Evolutionary conservation across 2,888 invertebrate species (phyloP), one percentile per base, ranked within the genome.

Genomic region (Drosophila fulvimacula): DNA sequence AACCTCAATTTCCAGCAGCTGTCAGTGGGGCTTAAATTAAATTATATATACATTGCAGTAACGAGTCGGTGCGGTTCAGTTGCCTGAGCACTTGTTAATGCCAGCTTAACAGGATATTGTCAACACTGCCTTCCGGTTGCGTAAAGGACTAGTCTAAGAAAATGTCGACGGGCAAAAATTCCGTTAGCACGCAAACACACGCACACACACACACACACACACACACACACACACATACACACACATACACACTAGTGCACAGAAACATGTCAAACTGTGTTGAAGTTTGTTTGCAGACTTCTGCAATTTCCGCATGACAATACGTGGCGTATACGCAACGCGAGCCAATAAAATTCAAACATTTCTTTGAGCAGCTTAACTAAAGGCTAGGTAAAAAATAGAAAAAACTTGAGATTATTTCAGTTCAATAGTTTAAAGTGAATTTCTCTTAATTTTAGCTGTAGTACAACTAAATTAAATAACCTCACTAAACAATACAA

Each of bases 41-140:
- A 88, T 88, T 82, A 76, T 53, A 73, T 82, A 70, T 57, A 72
- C 48, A 70, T 62, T 68, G 63, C 67, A 60, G 39, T 70, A 17
- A 57, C 49, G 39, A 38, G 38, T 51, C 55, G 17, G 17, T 46
- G 64, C 41, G 48, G 64, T 38, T 60, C 42, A 53, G 48, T 63
- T 71, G 56, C 74, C 48, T 66, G 53, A 59, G 51, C 55, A 72
- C 65, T 73, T 72, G 73, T 72, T 81, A 83, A 82, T 72, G 72
- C 72, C 60, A 71, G 64, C 68, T 79, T 66, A 83, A 65, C 86
- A 82, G 83, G 86, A 88, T 85, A 80, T 88, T 82, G 86, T 73
- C 78, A 76, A 67, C 75, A 57, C 56, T 82, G 63, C 70, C 73
- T 73, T 67, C 72, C 83, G 69, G 49, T 52, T 61, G 53, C 49